phyloP scores from a whole-genome alignment of 2,797 vertebrate genomes.

The Cossypha caffra region DNA sequence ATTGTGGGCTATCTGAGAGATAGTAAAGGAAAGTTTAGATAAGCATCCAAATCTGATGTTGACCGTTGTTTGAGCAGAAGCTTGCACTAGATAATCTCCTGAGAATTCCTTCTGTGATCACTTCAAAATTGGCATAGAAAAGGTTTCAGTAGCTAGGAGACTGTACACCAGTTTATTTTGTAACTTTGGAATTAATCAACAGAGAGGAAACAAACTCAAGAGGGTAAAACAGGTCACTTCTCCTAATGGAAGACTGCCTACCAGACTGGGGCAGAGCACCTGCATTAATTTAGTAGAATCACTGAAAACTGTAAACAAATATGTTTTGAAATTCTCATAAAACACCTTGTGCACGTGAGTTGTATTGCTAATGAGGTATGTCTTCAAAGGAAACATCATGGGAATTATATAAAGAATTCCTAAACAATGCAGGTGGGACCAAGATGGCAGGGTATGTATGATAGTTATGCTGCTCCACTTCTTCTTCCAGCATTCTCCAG shows the following conservation, averaged over 20 bases:
- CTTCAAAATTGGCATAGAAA: not conserved
- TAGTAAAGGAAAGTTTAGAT: not conserved
- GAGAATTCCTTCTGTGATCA: not conserved
- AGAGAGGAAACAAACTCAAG: not conserved
- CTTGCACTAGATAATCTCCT: not conserved
- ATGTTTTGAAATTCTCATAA: slow-evolving; percentile 18
- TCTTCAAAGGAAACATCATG: not conserved
- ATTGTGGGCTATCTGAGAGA: not conserved
- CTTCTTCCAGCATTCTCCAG: not conserved
- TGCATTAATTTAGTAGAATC: not conserved
- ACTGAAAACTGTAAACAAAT: slow-evolving; percentile 12
- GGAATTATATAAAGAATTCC: not conserved
- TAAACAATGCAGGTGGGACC: not conserved
- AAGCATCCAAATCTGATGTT: not conserved
- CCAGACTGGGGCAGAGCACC: not conserved
- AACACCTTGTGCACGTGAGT: slow-evolving; percentile 4
- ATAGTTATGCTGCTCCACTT: not conserved
- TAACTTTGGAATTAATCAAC: not conserved
- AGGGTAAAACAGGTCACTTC: not conserved
- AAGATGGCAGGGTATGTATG: rapidly evolving
- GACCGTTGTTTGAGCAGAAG: not conserved
- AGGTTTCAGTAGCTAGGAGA: not conserved
- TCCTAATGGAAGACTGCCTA: not conserved
- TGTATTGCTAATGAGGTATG: not conserved
- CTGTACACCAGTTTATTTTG: not conserved